Evolutionary conservation across 2,888 invertebrate species (phyloP).

Genomic region (Agrochola litura): DNA sequence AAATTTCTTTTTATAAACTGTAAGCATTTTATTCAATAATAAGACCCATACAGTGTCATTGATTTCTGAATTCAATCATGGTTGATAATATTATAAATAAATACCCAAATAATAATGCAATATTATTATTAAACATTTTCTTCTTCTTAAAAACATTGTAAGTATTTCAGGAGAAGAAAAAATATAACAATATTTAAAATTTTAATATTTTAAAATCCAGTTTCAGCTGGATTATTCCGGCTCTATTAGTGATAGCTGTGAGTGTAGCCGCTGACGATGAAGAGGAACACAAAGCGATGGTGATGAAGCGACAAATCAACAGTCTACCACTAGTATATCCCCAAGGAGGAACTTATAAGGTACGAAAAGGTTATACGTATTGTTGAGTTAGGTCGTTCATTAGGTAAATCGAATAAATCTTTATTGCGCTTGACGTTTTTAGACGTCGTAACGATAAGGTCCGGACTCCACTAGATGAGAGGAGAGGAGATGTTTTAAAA

Average conservation of each 20-base stretch:
- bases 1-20: background rate
- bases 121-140: background rate
- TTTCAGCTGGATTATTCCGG: conserved; percentile 25
- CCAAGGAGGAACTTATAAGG: conserved; percentile 90
- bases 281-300: conserved; percentile 69
- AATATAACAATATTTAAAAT: background rate
- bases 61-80: background rate
- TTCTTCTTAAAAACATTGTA: background rate
- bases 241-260: conserved; percentile 24
- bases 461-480: no score
- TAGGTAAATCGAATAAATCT: background rate
- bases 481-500: no score
- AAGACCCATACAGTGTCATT: background rate
- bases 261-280: conserved; percentile 37
- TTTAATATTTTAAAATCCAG: background rate
- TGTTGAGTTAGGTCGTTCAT: background rate
- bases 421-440: background rate
- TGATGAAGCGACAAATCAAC: conserved; percentile 82
- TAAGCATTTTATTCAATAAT: background rate
- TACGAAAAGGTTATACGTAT: conserved; percentile 62
- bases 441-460: no score
- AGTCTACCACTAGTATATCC: conserved; percentile 89
- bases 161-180: background rate
- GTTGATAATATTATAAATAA: background rate
- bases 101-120: background rate